Evolutionary conservation across 2,888 invertebrate genomes (phyloP), one percentile per base, ranked within the genome.

Genomic region (Melinaea marsaeus): DNA sequence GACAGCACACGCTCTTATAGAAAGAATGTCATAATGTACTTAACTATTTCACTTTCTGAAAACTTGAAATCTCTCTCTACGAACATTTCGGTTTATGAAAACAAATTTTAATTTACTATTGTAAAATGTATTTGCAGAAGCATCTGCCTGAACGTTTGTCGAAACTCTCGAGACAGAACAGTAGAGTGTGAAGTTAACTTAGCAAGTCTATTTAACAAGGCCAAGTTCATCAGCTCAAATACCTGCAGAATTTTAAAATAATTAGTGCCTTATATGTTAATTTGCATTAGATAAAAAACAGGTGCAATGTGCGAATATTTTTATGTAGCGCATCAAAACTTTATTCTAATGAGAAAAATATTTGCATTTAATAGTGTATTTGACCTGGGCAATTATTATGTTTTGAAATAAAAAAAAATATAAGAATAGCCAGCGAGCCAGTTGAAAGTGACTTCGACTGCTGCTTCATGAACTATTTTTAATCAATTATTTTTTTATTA

Each of bases 171-270:
- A 97, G 98, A 98, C 98, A 60, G 96, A 93, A 78, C 98, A 98
- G 82, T 98, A 98, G 55, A 98, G 92, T 61, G 98, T 95, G 79
- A 98, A 98, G 85, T 98, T 98, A 64, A 98, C 85, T 98, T 98
- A 65, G 98, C 95, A 0, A 97, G 96, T 9, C 97, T 97, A 84
- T 98, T 98, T 73, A 97, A 88, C 64, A 98, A 92, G 0, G 98
- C 98, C 98, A 97, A 94, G 85, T 98, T 98, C 94, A 98, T 95
- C 62, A 97, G 80, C 79, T 87, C 86, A 75, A 88, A 91, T 62
- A 86, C 89, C 90, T 90, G 82, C 64, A 55, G 57, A 76, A 67
- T 62, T n/a, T 55, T 34, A 72, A 75, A 55, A 59, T 63, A 66
- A 62, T 66, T 63, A 60, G 48, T 59, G 60, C 70, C 77, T 79